phyloP scores from a whole-genome alignment of 2,888 invertebrate genomes.

The Pediacus dermestoides region DNA sequence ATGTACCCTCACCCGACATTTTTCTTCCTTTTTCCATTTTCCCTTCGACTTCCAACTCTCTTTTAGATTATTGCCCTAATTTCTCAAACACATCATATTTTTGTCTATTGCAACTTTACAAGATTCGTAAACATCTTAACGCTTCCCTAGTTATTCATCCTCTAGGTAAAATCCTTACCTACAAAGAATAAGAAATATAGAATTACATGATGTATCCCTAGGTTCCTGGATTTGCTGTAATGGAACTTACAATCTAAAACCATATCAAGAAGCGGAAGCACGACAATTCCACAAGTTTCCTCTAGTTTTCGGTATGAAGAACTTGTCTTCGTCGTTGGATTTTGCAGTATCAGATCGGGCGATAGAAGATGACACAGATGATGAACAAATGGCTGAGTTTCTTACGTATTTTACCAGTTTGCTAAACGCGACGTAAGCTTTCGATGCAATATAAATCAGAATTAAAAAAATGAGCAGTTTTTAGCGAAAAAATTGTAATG shows the following conservation, averaged over 20 bases:
- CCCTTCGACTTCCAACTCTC: too few species aligned
- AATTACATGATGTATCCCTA: conserved; percentile 11
- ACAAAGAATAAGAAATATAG: conserved; percentile 2
- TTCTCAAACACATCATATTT: too few species aligned
- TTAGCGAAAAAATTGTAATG: conserved; percentile 19
- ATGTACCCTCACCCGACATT: too few species aligned
- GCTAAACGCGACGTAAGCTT: conserved; percentile 27
- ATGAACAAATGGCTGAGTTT: conserved; percentile 26
- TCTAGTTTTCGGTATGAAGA: conserved; percentile 26
- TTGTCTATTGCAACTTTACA: conserved; percentile 31
- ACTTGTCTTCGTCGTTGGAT: conserved; percentile 11
- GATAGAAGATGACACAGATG: conserved; percentile 26
- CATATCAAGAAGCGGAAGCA: conserved; percentile 25
- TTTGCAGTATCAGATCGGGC: conserved; percentile 19
- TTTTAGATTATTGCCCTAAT: too few species aligned
- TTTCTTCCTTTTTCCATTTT: too few species aligned
- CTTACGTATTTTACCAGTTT: conserved; percentile 20
- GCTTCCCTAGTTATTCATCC: conserved; percentile 24
- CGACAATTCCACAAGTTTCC: conserved; percentile 27
- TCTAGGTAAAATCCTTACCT: conserved; percentile 22
- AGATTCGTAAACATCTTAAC: conserved; percentile 27
- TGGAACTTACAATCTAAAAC: conserved; percentile 18
- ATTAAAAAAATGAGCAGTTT: conserved; percentile 4
- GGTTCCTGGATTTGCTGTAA: conserved; percentile 26
- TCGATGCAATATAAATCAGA: not conserved